Conservation (phyloP, 2,888 invertebrate species). For the Seira ritae region DNA sequence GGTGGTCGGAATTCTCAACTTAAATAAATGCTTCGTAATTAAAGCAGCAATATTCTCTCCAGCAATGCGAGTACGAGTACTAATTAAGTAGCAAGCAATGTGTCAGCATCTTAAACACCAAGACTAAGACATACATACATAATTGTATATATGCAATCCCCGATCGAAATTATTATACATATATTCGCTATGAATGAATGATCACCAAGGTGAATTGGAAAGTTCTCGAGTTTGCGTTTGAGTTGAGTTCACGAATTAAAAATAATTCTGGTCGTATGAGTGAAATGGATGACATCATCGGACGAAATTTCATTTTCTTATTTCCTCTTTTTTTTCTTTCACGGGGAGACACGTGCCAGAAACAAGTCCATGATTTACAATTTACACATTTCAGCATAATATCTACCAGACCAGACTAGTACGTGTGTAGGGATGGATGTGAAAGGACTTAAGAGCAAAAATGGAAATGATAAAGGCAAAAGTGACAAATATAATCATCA, state of each 20-base stretch:
- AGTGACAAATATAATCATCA: conserved; percentile 18
- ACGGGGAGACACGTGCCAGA: neutral
- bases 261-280: neutral
- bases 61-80: neutral
- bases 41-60: conserved; percentile 1
- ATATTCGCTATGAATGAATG: neutral
- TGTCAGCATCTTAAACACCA: conserved; percentile 3
- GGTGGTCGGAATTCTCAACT: neutral
- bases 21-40: conserved; percentile 17
- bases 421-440: too few species aligned
- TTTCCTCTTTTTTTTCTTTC: neutral
- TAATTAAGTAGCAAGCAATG: neutral
- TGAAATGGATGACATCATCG: neutral
- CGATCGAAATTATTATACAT: too few species aligned
- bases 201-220: too few species aligned
- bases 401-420: too few species aligned
- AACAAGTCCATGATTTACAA: neutral
- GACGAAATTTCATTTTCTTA: neutral
- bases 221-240: too few species aligned
- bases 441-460: too few species aligned
- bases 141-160: neutral
- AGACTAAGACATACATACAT: neutral
- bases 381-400: too few species aligned
- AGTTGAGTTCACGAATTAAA: neutral
- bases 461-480: neutral